These are phyloP conservation scores for Diadema setosum DNA, from an alignment of 35 echinoderm and acorn worm species.

Conservation along the genomic window DNA sequence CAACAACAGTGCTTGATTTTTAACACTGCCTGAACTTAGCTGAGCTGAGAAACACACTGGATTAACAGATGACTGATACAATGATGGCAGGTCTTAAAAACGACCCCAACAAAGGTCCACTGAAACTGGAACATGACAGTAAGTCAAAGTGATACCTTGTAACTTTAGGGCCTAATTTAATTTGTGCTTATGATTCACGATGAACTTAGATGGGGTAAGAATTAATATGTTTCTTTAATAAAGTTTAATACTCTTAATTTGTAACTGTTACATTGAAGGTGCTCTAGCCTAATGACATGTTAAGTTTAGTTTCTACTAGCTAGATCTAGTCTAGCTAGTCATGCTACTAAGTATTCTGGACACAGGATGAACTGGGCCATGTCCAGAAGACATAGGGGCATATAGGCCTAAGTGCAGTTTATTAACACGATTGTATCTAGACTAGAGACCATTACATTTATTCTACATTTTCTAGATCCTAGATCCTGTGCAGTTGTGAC, in stretches of 20 bases:
- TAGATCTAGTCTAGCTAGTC: neutral
- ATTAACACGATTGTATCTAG: no score
- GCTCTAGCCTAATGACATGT: neutral
- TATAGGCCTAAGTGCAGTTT: no score
- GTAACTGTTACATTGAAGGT: neutral
- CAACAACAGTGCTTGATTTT: no score
- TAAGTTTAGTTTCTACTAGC: neutral
- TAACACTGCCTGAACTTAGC: neutral
- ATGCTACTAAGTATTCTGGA: no score
- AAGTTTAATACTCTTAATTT: neutral
- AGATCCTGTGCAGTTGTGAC: no score
- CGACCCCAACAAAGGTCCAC: conserved; percentile 36
- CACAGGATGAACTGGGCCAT: no score
- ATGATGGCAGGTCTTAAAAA: neutral
- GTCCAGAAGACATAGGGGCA: no score
- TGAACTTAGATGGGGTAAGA: neutral
- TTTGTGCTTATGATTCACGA: neutral
- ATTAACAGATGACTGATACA: neutral
- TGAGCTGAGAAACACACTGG: neutral
- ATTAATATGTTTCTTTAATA: neutral
- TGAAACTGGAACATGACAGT: conserved; percentile 72
- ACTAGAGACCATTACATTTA: no score
- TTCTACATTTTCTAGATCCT: no score
- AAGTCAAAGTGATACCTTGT: neutral
- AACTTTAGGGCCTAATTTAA: neutral